Evolutionary conservation across 2,888 invertebrate genomes (phyloP).

Genomic region (Cantharis lateralis): DNA sequence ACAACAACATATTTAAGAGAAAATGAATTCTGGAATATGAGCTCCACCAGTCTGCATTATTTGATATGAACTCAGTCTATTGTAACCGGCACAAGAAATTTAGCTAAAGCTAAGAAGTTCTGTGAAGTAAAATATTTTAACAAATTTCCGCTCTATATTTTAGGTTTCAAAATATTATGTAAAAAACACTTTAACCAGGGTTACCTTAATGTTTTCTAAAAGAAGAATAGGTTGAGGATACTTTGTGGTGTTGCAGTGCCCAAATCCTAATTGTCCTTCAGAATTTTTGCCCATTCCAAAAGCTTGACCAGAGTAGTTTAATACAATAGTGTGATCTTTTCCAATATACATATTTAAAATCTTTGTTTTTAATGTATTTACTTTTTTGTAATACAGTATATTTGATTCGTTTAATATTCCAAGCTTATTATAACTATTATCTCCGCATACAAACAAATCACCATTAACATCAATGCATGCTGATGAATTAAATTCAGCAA

Average conservation of each 20-base stretch:
- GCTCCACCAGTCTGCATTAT: too few species aligned
- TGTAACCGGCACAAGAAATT: too few species aligned
- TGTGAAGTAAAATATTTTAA: too few species aligned
- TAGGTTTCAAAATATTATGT: neutral
- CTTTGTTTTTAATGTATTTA: slow-evolving; percentile 60
- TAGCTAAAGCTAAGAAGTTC: too few species aligned
- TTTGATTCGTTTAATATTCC: slow-evolving; percentile 55
- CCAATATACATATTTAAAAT: slow-evolving; percentile 66
- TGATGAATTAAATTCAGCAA: slow-evolving; percentile 66
- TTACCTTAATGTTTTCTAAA: slow-evolving; percentile 43
- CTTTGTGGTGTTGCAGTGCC: slow-evolving; percentile 23
- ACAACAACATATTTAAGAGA: too few species aligned
- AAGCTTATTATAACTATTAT: slow-evolving; percentile 67
- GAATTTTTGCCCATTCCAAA: slow-evolving; percentile 68
- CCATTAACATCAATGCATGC: slow-evolving; percentile 65
- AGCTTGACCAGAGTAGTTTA: slow-evolving; percentile 67
- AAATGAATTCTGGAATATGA: too few species aligned
- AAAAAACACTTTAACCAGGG: slow-evolving; percentile 38
- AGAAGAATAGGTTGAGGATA: slow-evolving; percentile 29
- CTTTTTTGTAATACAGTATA: slow-evolving; percentile 36
- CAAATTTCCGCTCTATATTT: too few species aligned
- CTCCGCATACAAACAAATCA: slow-evolving; percentile 66
- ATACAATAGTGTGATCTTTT: slow-evolving; percentile 63
- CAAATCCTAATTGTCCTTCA: slow-evolving; percentile 66
- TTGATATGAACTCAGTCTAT: too few species aligned